phyloP scores from a whole-genome alignment of 2,113 vertebrate genomes.

The Electrona antarctica region DNA sequence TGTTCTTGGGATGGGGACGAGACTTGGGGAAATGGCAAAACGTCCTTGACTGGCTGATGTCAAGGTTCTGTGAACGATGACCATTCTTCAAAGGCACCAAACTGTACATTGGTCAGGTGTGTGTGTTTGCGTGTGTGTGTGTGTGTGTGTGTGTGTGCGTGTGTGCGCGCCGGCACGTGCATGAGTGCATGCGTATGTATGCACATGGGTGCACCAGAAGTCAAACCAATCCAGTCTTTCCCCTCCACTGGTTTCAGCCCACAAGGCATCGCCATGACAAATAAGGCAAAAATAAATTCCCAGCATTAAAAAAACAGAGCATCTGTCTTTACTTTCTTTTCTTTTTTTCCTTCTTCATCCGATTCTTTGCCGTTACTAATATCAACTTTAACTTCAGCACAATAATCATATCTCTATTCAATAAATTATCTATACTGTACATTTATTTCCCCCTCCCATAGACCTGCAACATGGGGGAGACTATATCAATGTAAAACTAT shows the following conservation, averaged over 20 bases:
- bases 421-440: slow-evolving; percentile 87
- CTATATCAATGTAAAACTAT: slow-evolving; percentile 57
- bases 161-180: slow-evolving; percentile 23
- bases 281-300: slow-evolving; percentile 82
- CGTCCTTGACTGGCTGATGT: slow-evolving; percentile 65
- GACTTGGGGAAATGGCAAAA: slow-evolving; percentile 14
- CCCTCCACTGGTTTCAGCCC: slow-evolving; percentile 64
- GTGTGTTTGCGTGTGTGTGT: slow-evolving; percentile 47
- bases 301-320: slow-evolving; percentile 64
- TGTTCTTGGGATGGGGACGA: slow-evolving; percentile 27
- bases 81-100: slow-evolving; percentile 77
- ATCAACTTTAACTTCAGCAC: slow-evolving; percentile 54
- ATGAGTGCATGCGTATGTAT: not conserved
- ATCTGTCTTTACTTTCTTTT: slow-evolving; percentile 41
- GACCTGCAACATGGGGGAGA: slow-evolving; percentile 62
- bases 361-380: slow-evolving; percentile 58
- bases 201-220: slow-evolving; percentile 72
- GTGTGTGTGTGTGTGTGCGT: slow-evolving; percentile 16
- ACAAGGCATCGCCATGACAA: slow-evolving; percentile 82
- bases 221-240: slow-evolving; percentile 65
- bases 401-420: slow-evolving; percentile 81
- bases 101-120: slow-evolving; percentile 71
- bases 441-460: slow-evolving; percentile 71
- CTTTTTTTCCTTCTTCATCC: slow-evolving; percentile 29
- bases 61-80: slow-evolving; percentile 64